phyloP scores from a whole-genome alignment of 2,797 vertebrate species.

The Pseudochirops corinnae region DNA sequence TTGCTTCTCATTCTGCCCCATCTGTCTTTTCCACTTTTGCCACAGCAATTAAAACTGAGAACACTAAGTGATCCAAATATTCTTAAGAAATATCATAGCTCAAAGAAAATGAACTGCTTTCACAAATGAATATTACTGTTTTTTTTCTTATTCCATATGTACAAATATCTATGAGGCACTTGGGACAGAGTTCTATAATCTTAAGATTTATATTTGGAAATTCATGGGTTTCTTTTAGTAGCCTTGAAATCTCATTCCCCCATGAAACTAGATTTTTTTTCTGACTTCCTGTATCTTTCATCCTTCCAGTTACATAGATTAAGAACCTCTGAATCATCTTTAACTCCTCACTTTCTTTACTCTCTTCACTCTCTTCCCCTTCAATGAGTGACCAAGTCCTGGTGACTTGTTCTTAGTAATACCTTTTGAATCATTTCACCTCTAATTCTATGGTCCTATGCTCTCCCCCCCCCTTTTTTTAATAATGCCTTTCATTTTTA shows the following conservation, averaged over 20 bases:
- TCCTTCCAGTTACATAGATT: not conserved
- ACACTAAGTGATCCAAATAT: not conserved
- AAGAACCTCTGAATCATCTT: not conserved
- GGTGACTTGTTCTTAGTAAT: not conserved
- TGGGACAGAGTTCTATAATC: not conserved
- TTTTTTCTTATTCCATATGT: not conserved
- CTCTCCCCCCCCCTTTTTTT: not conserved
- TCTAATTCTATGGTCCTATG: not conserved
- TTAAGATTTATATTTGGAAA: not conserved
- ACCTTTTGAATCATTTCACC: not conserved
- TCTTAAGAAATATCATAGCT: not conserved
- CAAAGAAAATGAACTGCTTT: slow-evolving; percentile 38
- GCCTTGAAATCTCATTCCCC: not conserved
- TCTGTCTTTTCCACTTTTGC: not conserved
- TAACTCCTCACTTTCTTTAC: not conserved
- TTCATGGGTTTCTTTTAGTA: not conserved
- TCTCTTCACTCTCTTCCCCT: not conserved
- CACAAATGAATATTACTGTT: not conserved
- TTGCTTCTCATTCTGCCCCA: not conserved
- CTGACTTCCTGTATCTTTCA: not conserved
- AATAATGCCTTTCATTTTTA: not conserved
- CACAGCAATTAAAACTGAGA: not conserved
- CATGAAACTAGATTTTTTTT: not conserved
- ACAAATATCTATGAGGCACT: not conserved
- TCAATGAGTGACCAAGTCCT: not conserved